Conservation (phyloP, 2,113 vertebrate genomes). For the Azemiops feae region DNA sequence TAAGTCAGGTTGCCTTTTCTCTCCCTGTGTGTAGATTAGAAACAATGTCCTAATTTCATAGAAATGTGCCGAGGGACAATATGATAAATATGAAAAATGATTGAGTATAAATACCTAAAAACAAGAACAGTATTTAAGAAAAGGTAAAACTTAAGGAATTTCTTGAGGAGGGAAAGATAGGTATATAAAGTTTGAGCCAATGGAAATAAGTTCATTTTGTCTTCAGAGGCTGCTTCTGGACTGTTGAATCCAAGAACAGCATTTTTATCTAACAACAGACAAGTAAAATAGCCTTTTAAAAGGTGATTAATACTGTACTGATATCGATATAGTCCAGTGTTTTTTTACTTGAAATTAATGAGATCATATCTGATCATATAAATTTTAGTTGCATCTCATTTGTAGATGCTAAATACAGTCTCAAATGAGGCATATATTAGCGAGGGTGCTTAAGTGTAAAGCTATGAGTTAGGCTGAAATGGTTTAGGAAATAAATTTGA, state of each 20-base stretch:
- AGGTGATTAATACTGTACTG: not conserved
- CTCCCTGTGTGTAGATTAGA: not conserved
- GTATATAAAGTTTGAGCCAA: not conserved
- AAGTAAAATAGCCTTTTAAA: not conserved
- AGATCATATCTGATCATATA: not conserved
- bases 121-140: not conserved
- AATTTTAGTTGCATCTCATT: conserved; percentile 18
- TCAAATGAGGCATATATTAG: not conserved
- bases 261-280: not conserved
- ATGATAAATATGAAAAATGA: not conserved
- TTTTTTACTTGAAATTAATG: conserved; percentile 12
- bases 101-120: fast-evolving
- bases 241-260: fast-evolving
- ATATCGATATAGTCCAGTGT: not conserved
- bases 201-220: not conserved
- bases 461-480: not conserved
- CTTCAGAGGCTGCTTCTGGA: not conserved
- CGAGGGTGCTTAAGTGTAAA: not conserved
- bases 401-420: conserved; percentile 16
- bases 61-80: fast-evolving
- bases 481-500: not conserved
- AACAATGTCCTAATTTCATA: not conserved
- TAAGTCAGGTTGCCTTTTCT: not conserved
- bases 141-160: not conserved
- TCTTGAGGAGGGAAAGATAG: fast-evolving